Base-by-base conservation (phyloP, 2,888 invertebrate genomes). In the Panopea generosa region DNA sequence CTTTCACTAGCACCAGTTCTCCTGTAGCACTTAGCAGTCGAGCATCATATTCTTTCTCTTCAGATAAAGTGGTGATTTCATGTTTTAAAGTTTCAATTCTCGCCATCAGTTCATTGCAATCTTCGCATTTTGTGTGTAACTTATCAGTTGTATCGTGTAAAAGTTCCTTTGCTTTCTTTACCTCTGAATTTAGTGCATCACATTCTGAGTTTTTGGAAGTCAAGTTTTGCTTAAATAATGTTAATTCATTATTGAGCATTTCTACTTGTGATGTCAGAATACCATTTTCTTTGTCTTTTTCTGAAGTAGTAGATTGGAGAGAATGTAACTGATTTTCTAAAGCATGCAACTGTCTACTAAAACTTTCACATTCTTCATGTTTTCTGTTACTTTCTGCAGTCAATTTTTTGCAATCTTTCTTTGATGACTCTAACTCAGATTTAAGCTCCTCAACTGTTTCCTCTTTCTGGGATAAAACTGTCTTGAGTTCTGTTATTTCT, bases 261-360 rank as follows among this genome's bases (percentile, higher is more conserved):
- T 82, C 77, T 11, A 79, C 67, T 63, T 84, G 83, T 27, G 45
- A 62, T 56, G 68, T 55, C 14, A 74, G 57, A 24, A 40, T 33
- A 7, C 43, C 40, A 60, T 71, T 73, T 50, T 70, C 68, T 7
- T 53, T 24, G 26, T 60, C 66, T n/a, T 27, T 47, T n/a, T 81
- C 82, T 11, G 77, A 74, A 27, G 84, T 22, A n/a, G 86, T 77
- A 16, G 61, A 29, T 65, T 81, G 77, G 6, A 86, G 50, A 4
- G 71, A 63, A 16, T 81, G 69, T 7, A 83, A 40, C 47, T 84
- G 67, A 24, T 53, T 65, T 65, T 85, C 79, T 14, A 89, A 75
- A 14, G 80, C 67, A 63, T 66, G 70, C n/a, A 83, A 57, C 29
- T 76, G 75, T 20, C 73, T 67, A 63, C 67, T 75, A 59, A 75